These are phyloP conservation scores for Drosophila repleta DNA, from an alignment of 1,140 invertebrate genomes.

Conservation along the genomic window DNA sequence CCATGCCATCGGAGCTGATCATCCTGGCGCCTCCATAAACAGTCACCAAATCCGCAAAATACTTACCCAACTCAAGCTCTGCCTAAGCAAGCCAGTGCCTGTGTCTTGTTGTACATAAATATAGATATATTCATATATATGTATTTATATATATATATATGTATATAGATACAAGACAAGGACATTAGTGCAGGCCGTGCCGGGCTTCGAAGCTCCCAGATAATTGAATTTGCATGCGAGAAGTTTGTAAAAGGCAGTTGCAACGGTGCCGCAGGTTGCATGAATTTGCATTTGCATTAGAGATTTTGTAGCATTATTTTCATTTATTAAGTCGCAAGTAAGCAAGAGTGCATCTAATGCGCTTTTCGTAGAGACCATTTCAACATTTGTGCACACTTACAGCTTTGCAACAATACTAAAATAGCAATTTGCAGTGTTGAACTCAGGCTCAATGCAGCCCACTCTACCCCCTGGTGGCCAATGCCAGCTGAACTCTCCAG, in stretches of 20 bases:
- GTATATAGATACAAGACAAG: background rate
- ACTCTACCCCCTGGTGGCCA: conserved; percentile 15
- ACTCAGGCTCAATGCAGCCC: conserved; percentile 8
- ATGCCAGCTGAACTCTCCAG: conserved; percentile 18
- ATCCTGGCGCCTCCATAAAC: conserved; percentile 79
- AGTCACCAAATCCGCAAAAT: conserved; percentile 24
- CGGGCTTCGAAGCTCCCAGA: conserved; percentile 7
- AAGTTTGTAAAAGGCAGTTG: background rate
- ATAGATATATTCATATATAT: background rate
- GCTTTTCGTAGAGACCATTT: conserved; percentile 17
- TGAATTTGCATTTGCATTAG: conserved; percentile 5
- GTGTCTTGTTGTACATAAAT: conserved; percentile 1
- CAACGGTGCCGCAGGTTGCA: conserved; percentile 6
- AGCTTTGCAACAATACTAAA: conserved; percentile 73
- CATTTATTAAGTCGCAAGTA: conserved; percentile 14
- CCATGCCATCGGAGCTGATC: conserved; percentile 72
- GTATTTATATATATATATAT: background rate
- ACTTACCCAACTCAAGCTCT: conserved; percentile 2
- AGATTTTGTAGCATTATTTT: conserved; percentile 16
- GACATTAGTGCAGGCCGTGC: background rate
- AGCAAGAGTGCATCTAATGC: conserved; percentile 12
- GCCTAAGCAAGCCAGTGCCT: conserved; percentile 9
- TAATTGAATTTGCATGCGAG: conserved; percentile 65
- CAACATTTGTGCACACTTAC: conserved; percentile 60
- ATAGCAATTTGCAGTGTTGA: conserved; percentile 31